Evolutionary conservation across 2,797 vertebrate species (phyloP).

Genomic region (Hirundo rustica): DNA sequence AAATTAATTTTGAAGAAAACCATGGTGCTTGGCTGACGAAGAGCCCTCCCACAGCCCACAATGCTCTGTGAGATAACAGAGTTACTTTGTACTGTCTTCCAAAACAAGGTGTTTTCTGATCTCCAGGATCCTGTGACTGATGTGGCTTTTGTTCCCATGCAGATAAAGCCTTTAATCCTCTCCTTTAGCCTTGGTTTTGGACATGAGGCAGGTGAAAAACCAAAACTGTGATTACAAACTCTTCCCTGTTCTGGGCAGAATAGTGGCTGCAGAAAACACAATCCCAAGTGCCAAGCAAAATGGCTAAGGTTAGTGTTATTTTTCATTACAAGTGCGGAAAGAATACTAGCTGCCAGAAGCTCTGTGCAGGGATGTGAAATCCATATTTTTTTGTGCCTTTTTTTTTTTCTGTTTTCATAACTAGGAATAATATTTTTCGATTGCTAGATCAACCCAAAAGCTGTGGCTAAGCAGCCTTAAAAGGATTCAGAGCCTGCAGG

Average conservation of each 20-base stretch:
- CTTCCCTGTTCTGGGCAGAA: slow-evolving; percentile 4
- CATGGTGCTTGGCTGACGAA: not conserved
- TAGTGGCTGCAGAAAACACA: slow-evolving; percentile 8
- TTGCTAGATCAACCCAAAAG: not conserved
- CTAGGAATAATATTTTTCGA: slow-evolving; percentile 46
- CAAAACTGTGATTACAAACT: slow-evolving; percentile 10
- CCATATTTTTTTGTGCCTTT: not conserved
- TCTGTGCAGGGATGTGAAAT: slow-evolving; percentile 6
- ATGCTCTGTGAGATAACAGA: not conserved
- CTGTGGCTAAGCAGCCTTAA: not conserved
- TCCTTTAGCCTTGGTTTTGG: not conserved
- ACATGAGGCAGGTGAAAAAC: not conserved
- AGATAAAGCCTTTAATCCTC: not conserved
- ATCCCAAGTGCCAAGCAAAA: slow-evolving; percentile 48
- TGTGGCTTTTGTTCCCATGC: not conserved
- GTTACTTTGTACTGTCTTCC: not conserved
- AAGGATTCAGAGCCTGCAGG: not conserved
- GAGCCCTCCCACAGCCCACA: not conserved
- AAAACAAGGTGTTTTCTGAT: not conserved
- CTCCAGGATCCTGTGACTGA: not conserved
- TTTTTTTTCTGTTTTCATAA: slow-evolving; percentile 44
- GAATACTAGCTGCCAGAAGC: slow-evolving; percentile 37
- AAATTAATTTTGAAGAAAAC: not conserved
- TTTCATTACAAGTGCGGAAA: slow-evolving; percentile 53
- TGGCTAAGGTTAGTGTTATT: slow-evolving; percentile 31